These are phyloP conservation scores for Cliona cf. orientalis DNA, from an alignment of 37 sponge, comb jelly and placozoan species.

Conservation along the genomic window DNA sequence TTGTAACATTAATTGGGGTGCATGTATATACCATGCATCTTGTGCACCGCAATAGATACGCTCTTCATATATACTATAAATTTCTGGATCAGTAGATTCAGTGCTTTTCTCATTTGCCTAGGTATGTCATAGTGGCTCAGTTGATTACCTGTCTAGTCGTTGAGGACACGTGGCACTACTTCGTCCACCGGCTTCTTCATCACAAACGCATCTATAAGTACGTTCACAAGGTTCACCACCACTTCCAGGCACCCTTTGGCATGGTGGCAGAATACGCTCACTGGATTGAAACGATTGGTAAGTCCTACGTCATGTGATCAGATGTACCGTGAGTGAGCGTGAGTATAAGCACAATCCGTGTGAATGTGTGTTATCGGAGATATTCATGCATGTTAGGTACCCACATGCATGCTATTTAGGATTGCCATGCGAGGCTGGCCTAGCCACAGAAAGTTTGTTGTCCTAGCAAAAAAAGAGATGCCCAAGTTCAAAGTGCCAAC, in stretches of 20 bases:
- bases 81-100: not conserved
- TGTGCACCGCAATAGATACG: not conserved
- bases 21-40: not conserved
- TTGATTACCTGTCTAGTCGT: slow-evolving; percentile 67
- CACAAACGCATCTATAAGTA: slow-evolving; percentile 83
- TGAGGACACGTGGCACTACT: slow-evolving; percentile 95
- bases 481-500: too few species aligned
- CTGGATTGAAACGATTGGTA: slow-evolving; percentile 81
- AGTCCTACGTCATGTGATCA: not conserved
- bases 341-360: not conserved
- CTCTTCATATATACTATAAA: not conserved
- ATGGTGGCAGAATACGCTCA: slow-evolving; percentile 93
- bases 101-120: slow-evolving; percentile 5
- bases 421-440: too few species aligned
- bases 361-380: too few species aligned
- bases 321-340: not conserved
- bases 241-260: slow-evolving; percentile 89
- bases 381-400: too few species aligned
- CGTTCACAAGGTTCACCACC: slow-evolving; percentile 89
- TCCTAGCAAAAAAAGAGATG: too few species aligned
- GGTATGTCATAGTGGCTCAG: slow-evolving; percentile 68
- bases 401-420: too few species aligned
- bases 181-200: slow-evolving; percentile 79
- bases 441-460: too few species aligned
- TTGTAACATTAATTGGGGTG: too few species aligned